Evolutionary conservation across 2,888 invertebrate species (phyloP), one percentile per base, ranked within the genome.

Genomic region (Oxystoma pomonae): DNA sequence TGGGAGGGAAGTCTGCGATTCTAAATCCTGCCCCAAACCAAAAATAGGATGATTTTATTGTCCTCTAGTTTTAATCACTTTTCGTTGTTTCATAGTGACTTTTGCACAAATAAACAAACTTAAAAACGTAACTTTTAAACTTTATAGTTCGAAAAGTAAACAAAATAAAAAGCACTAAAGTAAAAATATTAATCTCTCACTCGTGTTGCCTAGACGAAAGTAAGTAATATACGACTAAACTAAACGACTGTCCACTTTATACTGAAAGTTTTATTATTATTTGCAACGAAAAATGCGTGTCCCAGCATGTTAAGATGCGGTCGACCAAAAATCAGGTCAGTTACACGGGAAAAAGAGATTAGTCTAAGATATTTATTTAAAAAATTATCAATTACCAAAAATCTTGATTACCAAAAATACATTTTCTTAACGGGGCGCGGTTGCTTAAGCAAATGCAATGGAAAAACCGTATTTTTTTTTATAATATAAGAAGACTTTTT

Each of bases 1-100:
- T 57, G 57, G 61, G n/a, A 60, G 57, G 35, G 35, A 35, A 35
- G 35, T 35, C 35, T 35, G 35, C 35, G 35, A 35, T 35, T 35
- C 35, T 35, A 35, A 35, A 35, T 35, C 35, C 35, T 35, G 35
- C 35, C 35, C 35, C 35, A 35, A 35, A 35, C 35, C 35, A 35
- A 35, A 35, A 35, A 35, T 35, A 35, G 35, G 35, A 35, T 35
- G 35, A 35, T 35, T 35, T 35, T 35, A 3, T 35, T 35, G 35
- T 35, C 35, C 35, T 35, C 35, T 35, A 35, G 35, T 35, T 35
- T 35, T 35, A 7, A 35, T 35, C 35, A 35, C 35, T 35, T 35
- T 35, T 35, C 35, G 3, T 12, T 35, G 35, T 35, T 35, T 35
- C 35, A 35, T 35, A 35, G 35, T 35, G 35, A 35, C 35, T 35